These are phyloP conservation scores for Congeria kusceri DNA, from an alignment of 2,888 invertebrate genomes.

Conservation along the genomic window DNA sequence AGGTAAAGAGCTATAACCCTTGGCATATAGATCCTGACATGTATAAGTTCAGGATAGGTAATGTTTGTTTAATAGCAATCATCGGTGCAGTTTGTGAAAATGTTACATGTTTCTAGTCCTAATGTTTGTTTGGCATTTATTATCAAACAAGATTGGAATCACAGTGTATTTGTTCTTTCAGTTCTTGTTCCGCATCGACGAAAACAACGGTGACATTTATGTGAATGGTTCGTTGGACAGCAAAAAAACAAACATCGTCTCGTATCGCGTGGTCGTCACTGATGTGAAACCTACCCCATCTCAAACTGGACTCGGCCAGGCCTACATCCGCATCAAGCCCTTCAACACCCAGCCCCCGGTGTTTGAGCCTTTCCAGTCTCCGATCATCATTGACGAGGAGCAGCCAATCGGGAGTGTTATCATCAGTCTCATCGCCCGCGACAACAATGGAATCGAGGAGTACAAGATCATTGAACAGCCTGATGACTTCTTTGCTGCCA, in stretches of 20 bases:
- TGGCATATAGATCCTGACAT: too few relatives aligned
- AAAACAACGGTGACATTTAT: constrained; percentile 91
- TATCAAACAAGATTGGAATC: too few relatives aligned
- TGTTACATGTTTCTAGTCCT: too few relatives aligned
- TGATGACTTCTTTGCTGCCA: constrained; percentile 66
- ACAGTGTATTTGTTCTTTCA: too few relatives aligned
- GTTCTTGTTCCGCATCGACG: constrained; percentile 91
- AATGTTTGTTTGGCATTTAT: too few relatives aligned
- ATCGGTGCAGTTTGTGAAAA: too few relatives aligned
- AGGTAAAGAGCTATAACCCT: too few relatives aligned
- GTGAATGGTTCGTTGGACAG: constrained; percentile 91
- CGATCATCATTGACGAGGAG: constrained; percentile 75
- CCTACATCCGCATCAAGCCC: constrained; percentile 88
- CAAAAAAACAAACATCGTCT: constrained; percentile 92
- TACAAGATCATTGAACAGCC: constrained; percentile 70
- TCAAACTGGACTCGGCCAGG: constrained; percentile 86
- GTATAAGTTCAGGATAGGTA: too few relatives aligned
- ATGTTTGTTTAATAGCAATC: too few relatives aligned
- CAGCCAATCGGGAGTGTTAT: constrained; percentile 74
- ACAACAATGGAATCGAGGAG: constrained; percentile 74
- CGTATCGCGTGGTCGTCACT: constrained; percentile 92
- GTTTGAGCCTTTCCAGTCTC: constrained; percentile 85
- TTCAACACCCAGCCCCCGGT: constrained; percentile 88
- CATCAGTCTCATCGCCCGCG: constrained; percentile 77
- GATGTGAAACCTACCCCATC: constrained; percentile 91